phyloP scores from a whole-genome alignment of 2,888 invertebrate species.

The Strigamia crassipes region DNA sequence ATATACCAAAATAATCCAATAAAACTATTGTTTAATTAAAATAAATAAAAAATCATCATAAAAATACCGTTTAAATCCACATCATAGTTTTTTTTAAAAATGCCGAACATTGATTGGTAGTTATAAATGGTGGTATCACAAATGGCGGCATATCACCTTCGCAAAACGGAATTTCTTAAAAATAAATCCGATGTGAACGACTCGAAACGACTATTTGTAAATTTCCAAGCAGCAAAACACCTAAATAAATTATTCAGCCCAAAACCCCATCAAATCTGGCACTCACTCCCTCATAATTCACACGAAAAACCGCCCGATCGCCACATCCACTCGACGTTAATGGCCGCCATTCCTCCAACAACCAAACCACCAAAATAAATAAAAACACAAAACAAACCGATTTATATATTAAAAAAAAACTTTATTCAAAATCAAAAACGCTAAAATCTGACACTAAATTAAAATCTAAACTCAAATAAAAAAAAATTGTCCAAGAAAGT shows the following conservation, averaged over 20 bases:
- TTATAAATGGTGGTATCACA: background rate
- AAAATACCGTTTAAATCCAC: too few relatives aligned
- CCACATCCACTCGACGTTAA: background rate
- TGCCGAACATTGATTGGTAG: background rate
- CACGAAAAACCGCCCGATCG: background rate
- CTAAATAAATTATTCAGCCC: too few relatives aligned
- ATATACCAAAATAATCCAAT: too few relatives aligned
- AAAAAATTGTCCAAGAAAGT: constrained; percentile 4
- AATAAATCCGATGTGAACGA: background rate
- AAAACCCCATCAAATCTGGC: background rate
- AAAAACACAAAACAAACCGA: too few relatives aligned
- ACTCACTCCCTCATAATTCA: background rate
- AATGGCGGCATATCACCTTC: background rate
- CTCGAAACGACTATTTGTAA: background rate
- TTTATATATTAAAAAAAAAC: background rate
- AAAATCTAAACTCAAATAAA: background rate
- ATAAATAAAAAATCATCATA: too few relatives aligned
- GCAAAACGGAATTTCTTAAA: background rate
- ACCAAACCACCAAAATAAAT: too few relatives aligned
- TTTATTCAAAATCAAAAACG: background rate
- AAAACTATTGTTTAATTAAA: too few relatives aligned
- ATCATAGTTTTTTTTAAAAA: too few relatives aligned
- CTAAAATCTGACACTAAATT: background rate
- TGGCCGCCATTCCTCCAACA: too few relatives aligned
- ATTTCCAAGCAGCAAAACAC: background rate